phyloP scores from a whole-genome alignment of 1,140 invertebrate genomes.

The Schlechtendalia chinensis region DNA sequence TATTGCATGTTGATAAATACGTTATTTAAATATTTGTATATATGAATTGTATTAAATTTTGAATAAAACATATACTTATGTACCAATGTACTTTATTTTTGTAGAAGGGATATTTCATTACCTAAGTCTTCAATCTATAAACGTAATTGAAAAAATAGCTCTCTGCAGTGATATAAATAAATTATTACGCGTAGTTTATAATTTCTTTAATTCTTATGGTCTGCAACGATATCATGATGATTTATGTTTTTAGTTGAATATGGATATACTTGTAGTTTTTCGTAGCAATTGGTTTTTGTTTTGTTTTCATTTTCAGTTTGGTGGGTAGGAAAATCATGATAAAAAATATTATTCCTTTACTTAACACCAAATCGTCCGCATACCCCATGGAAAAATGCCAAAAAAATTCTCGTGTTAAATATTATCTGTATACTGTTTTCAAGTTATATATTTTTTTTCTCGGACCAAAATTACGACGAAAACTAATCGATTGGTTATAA shows the following conservation, averaged over 20 bases:
- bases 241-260: background rate
- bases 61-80: too few relatives aligned
- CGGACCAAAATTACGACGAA: background rate
- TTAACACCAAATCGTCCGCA: background rate
- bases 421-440: background rate
- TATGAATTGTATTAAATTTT: too few relatives aligned
- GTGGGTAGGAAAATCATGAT: constrained; percentile 11
- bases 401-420: constrained; percentile 1
- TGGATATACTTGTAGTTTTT: background rate
- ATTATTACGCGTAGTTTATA: too few relatives aligned
- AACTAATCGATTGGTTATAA: constrained; percentile 7
- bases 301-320: constrained; percentile 21
- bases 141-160: too few relatives aligned
- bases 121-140: too few relatives aligned
- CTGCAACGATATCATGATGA: background rate
- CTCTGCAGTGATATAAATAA: too few relatives aligned
- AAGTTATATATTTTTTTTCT: constrained; percentile 4
- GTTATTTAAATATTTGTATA: too few relatives aligned
- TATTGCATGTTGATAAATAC: too few relatives aligned
- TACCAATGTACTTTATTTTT: too few relatives aligned
- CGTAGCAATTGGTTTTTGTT: constrained; percentile 5
- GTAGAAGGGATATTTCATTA: too few relatives aligned
- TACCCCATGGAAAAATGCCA: background rate
- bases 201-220: too few relatives aligned
- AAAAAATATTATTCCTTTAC: constrained; percentile 29